Percentiles rank a stretch among this genome's conserved stretches.
Evolutionary conservation across 2,113 vertebrate genomes (phyloP).

Genomic region (Oryzias celebensis): DNA sequence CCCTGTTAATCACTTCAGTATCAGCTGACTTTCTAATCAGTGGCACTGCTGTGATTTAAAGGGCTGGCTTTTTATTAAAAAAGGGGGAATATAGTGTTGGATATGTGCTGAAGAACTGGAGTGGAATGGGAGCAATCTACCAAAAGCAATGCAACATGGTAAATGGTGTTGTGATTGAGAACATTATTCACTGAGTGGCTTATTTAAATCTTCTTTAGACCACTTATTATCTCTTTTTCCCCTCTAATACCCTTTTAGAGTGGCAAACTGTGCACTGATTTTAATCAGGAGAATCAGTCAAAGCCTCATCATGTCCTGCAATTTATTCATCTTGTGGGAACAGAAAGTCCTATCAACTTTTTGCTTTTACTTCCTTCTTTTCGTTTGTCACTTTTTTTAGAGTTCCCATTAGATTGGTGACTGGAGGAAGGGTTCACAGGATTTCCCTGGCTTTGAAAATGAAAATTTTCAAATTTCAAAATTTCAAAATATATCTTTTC

Average conservation of each 20-base stretch:
- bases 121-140: not conserved
- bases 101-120: not conserved
- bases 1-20: conserved; percentile 23
- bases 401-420: too few species aligned
- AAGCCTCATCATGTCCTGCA: conserved; percentile 22
- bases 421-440: too few species aligned
- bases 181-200: not conserved
- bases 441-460: too few species aligned
- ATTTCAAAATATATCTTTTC: too few species aligned
- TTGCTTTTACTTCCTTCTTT: conserved; percentile 30
- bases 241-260: conserved; percentile 1
- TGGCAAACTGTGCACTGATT: conserved; percentile 5
- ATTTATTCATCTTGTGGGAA: conserved; percentile 41
- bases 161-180: not conserved
- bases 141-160: not conserved
- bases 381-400: not conserved
- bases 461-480: too few species aligned
- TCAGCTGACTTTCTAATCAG: conserved; percentile 19
- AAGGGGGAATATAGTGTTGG: not conserved
- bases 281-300: conserved; percentile 22
- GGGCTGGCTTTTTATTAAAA: conserved; percentile 4
- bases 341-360: conserved; percentile 22
- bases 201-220: not conserved
- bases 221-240: conserved; percentile 1
- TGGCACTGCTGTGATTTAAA: not conserved